Conservation (phyloP, 2,113 vertebrate genomes). For the Gopherus flavomarginatus region DNA sequence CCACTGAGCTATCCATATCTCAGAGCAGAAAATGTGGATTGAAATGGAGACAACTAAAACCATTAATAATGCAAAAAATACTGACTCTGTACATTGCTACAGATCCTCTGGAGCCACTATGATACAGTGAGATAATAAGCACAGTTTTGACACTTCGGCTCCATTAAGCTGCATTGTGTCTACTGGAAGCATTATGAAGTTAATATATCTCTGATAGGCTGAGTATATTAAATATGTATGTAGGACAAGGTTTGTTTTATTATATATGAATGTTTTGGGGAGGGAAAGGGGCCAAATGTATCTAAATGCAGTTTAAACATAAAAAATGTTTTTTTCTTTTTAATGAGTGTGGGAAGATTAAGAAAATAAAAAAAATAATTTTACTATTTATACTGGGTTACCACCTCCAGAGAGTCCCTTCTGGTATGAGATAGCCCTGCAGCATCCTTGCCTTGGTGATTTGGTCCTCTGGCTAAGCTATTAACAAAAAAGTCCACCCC, state of each 20-base stretch:
- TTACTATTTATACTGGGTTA: neutral
- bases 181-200: neutral
- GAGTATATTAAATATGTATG: neutral
- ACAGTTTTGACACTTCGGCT: neutral
- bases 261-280: neutral
- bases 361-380: neutral
- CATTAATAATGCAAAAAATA: neutral
- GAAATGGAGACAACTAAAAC: neutral
- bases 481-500: no score
- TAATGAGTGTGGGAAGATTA: neutral
- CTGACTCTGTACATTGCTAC: neutral
- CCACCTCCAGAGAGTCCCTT: neutral
- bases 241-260: neutral
- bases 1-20: neutral
- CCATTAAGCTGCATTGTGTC: fast-evolving
- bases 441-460: neutral
- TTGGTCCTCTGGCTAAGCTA: neutral
- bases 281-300: neutral
- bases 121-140: neutral
- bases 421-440: neutral
- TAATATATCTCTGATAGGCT: neutral
- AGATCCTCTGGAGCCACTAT: neutral
- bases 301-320: neutral
- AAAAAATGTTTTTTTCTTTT: neutral
- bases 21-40: neutral